Conservation (phyloP, 2,888 invertebrate genomes). For the Lathronympha strigana region DNA sequence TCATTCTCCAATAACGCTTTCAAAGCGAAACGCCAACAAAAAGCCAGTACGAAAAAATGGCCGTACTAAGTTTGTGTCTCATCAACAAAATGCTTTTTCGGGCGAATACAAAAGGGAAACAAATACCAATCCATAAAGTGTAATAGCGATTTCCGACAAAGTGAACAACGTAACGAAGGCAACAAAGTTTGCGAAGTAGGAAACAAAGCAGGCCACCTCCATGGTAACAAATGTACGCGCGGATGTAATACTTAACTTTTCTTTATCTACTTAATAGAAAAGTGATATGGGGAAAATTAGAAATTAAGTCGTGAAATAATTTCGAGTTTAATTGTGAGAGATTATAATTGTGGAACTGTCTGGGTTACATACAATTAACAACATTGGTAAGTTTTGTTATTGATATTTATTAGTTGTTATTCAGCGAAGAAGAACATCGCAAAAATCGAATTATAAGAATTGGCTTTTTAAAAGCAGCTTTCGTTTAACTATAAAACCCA, state of each 20-base stretch:
- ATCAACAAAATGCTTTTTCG: constrained; percentile 59
- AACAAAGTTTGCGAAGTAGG: constrained; percentile 64
- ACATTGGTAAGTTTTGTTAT: no score
- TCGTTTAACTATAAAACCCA: no score
- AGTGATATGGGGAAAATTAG: constrained; percentile 52
- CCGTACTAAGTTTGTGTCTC: constrained; percentile 56
- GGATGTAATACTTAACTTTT: constrained; percentile 48
- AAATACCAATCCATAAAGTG: constrained; percentile 65
- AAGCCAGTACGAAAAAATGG: constrained; percentile 49
- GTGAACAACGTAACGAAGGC: constrained; percentile 63
- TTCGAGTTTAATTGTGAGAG: constrained; percentile 1
- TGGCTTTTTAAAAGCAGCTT: no score
- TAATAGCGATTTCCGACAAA: constrained; percentile 61
- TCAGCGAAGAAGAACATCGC: no score
- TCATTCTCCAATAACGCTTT: constrained; percentile 47
- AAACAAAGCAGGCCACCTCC: constrained; percentile 70
- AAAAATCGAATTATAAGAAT: no score
- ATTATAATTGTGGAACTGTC: background rate
- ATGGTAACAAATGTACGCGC: constrained; percentile 62
- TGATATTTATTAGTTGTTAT: no score
- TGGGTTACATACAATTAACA: background rate
- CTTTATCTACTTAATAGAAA: constrained; percentile 43
- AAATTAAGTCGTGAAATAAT: constrained; percentile 53
- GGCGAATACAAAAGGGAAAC: constrained; percentile 57
- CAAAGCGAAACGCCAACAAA: constrained; percentile 46